These are phyloP conservation scores for Onthophagus sagittarius DNA, from an alignment of 2,888 invertebrate genomes.

Conservation along the genomic window DNA sequence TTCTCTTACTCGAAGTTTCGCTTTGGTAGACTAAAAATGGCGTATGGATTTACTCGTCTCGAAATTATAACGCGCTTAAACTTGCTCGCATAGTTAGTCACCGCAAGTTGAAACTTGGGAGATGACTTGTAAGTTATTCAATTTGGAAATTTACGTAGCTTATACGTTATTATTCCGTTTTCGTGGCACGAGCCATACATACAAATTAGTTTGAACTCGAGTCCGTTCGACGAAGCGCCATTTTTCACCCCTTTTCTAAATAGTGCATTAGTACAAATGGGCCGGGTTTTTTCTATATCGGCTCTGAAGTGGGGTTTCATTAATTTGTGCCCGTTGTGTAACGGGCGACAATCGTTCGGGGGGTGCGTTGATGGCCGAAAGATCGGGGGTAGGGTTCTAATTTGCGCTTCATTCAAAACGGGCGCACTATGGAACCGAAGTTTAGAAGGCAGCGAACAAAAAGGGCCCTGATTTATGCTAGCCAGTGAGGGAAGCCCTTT, in stretches of 20 bases:
- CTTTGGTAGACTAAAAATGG: not conserved
- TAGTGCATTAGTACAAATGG: not conserved
- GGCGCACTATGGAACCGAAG: constrained; percentile 16
- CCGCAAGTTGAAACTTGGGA: not conserved
- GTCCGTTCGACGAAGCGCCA: not conserved
- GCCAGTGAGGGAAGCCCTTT: constrained; percentile 21
- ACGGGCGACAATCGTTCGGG: constrained; percentile 4
- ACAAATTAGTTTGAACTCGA: not conserved
- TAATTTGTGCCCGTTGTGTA: constrained; percentile 3
- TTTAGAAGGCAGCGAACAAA: constrained; percentile 22
- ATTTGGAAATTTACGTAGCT: not conserved
- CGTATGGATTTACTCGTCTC: not conserved
- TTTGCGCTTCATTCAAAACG: constrained; percentile 23
- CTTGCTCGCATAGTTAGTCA: not conserved
- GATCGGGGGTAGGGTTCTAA: constrained; percentile 18
- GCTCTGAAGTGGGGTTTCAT: not conserved
- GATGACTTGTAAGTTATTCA: not conserved
- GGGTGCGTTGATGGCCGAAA: constrained; percentile 19
- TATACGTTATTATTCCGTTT: not conserved
- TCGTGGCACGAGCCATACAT: not conserved
- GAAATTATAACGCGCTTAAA: not conserved
- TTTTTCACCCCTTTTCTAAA: not conserved
- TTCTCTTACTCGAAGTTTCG: not conserved
- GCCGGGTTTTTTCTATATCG: not conserved
- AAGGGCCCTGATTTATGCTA: constrained; percentile 23